These are phyloP conservation scores for Pangasianodon hypophthalmus DNA, from an alignment of 2,113 vertebrate species.

Conservation along the genomic window DNA sequence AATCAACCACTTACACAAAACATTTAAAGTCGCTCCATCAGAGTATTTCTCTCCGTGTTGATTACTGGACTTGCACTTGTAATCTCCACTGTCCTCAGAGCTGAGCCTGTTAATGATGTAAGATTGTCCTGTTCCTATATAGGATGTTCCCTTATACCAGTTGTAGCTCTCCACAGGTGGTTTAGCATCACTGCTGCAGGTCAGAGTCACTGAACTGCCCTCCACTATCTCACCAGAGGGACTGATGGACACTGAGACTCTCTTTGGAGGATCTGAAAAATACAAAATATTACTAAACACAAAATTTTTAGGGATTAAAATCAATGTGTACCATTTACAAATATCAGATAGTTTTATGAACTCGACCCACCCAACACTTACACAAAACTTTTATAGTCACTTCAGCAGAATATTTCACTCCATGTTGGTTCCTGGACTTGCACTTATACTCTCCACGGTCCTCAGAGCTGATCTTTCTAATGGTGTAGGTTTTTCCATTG, in stretches of 20 bases:
- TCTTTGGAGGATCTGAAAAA: constrained; percentile 1
- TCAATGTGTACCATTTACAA: too few species aligned
- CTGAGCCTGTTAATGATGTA: neutral
- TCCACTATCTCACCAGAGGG: neutral
- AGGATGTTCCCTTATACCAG: neutral
- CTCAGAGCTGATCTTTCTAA: neutral
- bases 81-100: neutral
- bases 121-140: neutral
- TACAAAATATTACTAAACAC: too few species aligned
- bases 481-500: neutral
- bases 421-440: neutral
- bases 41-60: too few species aligned
- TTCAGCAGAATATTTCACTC: neutral
- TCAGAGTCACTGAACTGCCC: constrained; percentile 36
- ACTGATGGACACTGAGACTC: neutral
- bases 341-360: too few species aligned
- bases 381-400: neutral
- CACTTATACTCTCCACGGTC: neutral
- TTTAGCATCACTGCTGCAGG: constrained; percentile 23
- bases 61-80: too few species aligned
- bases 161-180: too few species aligned
- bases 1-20: neutral
- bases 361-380: neutral
- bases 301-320: too few species aligned
- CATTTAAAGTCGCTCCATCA: neutral